These are phyloP conservation scores for Nyctibius bracteatus DNA, from an alignment of 2,113 vertebrate genomes.

Conservation along the genomic window DNA sequence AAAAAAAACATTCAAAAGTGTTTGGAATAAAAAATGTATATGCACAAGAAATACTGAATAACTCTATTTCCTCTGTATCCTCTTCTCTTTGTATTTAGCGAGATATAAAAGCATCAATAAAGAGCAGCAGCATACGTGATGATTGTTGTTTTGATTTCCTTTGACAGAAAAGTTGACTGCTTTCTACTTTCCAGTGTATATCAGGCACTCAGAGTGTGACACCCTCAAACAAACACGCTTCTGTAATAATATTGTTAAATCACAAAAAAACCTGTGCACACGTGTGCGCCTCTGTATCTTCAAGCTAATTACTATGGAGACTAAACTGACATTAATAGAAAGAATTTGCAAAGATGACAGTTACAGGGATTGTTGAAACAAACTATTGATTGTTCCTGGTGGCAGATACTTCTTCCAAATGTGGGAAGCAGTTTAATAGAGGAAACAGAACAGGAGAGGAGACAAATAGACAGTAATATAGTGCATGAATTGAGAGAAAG, in stretches of 20 bases:
- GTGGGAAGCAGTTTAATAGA: not conserved
- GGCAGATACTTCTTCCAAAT: not conserved
- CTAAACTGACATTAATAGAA: not conserved
- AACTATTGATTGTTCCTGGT: not conserved
- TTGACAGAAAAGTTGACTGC: not conserved
- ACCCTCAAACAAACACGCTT: not conserved
- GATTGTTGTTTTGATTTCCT: not conserved
- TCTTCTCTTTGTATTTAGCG: not conserved
- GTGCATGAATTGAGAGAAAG: not conserved
- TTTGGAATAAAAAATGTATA: not conserved
- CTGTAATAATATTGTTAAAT: not conserved
- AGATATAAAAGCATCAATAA: not conserved
- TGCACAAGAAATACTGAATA: not conserved
- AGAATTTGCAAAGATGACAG: not conserved
- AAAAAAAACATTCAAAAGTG: accelerated
- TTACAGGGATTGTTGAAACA: not conserved
- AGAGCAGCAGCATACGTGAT: not conserved
- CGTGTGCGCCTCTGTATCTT: not conserved
- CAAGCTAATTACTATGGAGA: not conserved
- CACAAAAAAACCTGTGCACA: not conserved
- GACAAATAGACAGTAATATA: not conserved
- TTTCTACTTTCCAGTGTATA: not conserved
- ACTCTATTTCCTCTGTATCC: not conserved
- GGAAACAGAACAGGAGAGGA: not conserved
- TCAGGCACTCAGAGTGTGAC: not conserved